Evolutionary conservation across 2,888 invertebrate genomes (phyloP).

Genomic region (Hypselothyrea guttata): DNA sequence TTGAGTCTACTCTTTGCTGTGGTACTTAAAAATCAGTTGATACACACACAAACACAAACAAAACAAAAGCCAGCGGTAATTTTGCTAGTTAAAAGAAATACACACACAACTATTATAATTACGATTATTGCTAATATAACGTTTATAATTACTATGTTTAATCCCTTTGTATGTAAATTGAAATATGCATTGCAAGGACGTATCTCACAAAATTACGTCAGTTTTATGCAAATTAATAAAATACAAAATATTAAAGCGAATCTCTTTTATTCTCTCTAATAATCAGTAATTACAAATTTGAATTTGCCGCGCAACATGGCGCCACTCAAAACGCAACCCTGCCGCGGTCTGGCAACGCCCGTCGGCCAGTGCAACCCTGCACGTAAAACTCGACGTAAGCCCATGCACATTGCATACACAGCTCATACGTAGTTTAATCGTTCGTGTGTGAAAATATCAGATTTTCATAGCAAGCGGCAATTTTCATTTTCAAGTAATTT

Average conservation of each 20-base stretch:
- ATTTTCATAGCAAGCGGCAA: constrained; percentile 47
- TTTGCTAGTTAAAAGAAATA: constrained; percentile 58
- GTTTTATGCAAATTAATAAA: constrained; percentile 70
- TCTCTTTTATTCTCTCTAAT: too few relatives aligned
- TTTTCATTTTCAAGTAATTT: constrained; percentile 26
- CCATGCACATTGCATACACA: constrained; percentile 32
- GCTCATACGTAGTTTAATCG: constrained; percentile 38
- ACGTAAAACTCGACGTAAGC: not conserved
- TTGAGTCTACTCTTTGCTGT: constrained; percentile 61
- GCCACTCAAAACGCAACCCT: constrained; percentile 24
- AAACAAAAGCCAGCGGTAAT: constrained; percentile 58
- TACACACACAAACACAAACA: not conserved
- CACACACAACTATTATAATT: constrained; percentile 63
- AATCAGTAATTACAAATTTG: not conserved
- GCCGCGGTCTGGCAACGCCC: not conserved
- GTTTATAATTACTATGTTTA: constrained; percentile 67
- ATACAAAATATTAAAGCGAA: constrained; percentile 13
- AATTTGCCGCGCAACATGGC: not conserved
- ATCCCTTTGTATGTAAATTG: constrained; percentile 72
- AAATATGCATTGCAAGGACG: constrained; percentile 55
- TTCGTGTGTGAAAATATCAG: constrained; percentile 32
- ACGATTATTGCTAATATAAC: constrained; percentile 62
- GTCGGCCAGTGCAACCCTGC: not conserved
- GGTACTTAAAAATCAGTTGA: constrained; percentile 66
- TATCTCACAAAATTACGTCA: constrained; percentile 52